Base-by-base conservation (phyloP, 2,797 vertebrate species). In the Acropternis orthonyx region DNA sequence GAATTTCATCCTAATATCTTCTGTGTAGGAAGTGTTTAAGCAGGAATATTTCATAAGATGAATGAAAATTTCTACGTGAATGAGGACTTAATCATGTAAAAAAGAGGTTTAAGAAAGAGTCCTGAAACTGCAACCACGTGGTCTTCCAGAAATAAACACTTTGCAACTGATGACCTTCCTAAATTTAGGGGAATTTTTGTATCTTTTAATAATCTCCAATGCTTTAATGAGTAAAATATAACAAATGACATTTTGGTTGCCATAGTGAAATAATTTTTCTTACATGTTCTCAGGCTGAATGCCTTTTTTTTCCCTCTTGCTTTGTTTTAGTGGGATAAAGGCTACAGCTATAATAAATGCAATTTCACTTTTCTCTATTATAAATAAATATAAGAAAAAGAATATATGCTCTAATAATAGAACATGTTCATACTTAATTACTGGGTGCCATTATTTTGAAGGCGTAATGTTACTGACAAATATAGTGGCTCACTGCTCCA, bases 241-340 rank as follows among this genome's bases (percentile, higher is more conserved):
- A 90, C 65, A 97, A 97, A 93, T 87, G 34, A 78, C 76, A 93
- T 75, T 89, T 94, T 69, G 9, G 96, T 97, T 97, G 75, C 92
- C 93, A 97, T 94, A 96, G 97, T 2, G 55, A 97, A 77, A 49
- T 90, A 37, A 69, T 92, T 96, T 87, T 88, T 89, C 77, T 88
- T 93, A 86, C 19, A 52, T 91, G 43, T 86, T 95, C 54, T 55
- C 65, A 81, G 63, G 51, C 14, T 86, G 74, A 86, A 58, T 85
- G 43, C 2, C 48, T 92, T 87, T 56, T 81, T 71, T 80, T 69
- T 88, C 89, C 37, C 41, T 69, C 62, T 79, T 75, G 28, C 58
- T 97, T 97, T 96, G 80, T 96, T 97, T 97, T 85, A 96, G 71
- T 39, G 93, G 51, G 69, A 91, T 77, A 84, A 96, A 97, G 80